Evolutionary conservation across 2,888 invertebrate genomes (phyloP).

Genomic region (Liposcelis brunnea): DNA sequence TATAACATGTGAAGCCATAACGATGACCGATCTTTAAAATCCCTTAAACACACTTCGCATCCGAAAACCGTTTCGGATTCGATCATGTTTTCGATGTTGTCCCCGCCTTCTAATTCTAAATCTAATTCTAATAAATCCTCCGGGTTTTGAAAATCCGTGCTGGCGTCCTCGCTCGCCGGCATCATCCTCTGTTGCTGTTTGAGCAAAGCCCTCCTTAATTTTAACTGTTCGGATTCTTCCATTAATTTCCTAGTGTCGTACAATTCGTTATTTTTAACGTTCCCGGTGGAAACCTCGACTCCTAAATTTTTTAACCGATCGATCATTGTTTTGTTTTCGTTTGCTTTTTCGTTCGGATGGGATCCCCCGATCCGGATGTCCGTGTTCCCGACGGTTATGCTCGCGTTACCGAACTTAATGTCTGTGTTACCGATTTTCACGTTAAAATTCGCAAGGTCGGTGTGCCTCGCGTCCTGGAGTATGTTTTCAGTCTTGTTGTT

Average conservation of each 20-base stretch:
- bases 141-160: background rate
- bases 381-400: background rate
- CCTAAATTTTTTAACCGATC: slow-evolving; percentile 7
- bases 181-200: no score
- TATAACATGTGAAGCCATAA: slow-evolving; percentile 36
- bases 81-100: slow-evolving; percentile 22
- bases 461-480: slow-evolving; percentile 6
- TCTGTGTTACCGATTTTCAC: slow-evolving; percentile 8
- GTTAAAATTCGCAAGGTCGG: slow-evolving; percentile 4
- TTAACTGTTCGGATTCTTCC: no score
- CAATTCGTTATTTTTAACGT: slow-evolving; percentile 4
- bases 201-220: no score
- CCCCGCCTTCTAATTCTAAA: slow-evolving; percentile 5
- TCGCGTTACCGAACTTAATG: slow-evolving; percentile 3
- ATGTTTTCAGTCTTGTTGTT: slow-evolving; percentile 7
- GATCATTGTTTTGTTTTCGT: slow-evolving; percentile 5
- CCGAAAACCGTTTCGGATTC: slow-evolving; percentile 30
- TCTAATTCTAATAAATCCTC: slow-evolving; percentile 5
- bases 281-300: slow-evolving; percentile 5
- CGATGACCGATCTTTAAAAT: slow-evolving; percentile 32
- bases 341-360: background rate
- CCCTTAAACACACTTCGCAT: slow-evolving; percentile 30
- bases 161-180: no score
- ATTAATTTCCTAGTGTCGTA: background rate
- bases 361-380: background rate